Evolutionary conservation across 2,888 invertebrate genomes (phyloP), one percentile per base, ranked within the genome.

Genomic region (Macroteleia sp.): DNA sequence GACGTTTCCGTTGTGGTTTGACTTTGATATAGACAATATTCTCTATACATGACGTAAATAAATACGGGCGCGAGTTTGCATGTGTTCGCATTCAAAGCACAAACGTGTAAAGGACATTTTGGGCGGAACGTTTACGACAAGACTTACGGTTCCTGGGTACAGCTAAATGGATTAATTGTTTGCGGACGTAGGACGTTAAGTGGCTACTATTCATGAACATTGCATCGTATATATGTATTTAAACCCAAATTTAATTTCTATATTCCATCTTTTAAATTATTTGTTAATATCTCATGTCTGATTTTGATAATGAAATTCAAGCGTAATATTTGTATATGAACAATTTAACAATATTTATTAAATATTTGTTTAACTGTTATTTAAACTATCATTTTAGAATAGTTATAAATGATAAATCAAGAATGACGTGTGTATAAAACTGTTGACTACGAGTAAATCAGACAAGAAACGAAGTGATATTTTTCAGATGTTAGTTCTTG

Each of bases 131-230:
- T 56, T 74, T 61, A 59, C 57, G 69, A 70, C 74, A 66, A 73
- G 74, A 78, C 74, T 50, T 79, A 82, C 81, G 81, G 75, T 71
- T 74, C 36, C 70, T 56, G 48, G 61, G 36, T 42, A 64, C 61
- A 41, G 59, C 71, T 76, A 67, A 79, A 62, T 79, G 75, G 79
- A 79, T 71, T 79, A 79, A 79, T 75, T 75, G 79, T 75, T 74
- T 66, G 66, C 71, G 36, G 48, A 50, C 67, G 67, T 54, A 34
- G 69, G 64, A 75, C 79, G 75, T 74, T 78, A 80, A 81, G 76
- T 80, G 80, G 81, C 64, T 75, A 61, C 70, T 81, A 79, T 77
- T 77, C 61, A 71, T 77, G 67, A 71, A 66, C 52, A 61, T 66
- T 34, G 59, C 25, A 10, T 17, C 39, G 14, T 25, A 8, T 52